Conservation (phyloP, 1,140 invertebrate genomes). For the Pseudomyrmex sp. region DNA sequence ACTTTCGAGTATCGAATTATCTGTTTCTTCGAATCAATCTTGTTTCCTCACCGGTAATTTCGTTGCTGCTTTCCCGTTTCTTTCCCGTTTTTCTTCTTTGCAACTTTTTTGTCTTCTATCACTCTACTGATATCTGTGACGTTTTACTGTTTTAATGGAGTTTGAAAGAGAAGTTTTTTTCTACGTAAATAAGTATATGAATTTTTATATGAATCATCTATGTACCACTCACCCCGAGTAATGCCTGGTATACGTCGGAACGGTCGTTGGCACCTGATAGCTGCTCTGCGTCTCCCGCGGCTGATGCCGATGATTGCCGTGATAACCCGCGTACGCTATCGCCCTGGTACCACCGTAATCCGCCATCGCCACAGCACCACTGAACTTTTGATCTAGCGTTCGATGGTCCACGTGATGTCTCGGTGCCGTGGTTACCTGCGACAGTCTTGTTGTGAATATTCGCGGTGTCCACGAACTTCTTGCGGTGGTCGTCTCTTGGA, state of each 20-base stretch:
- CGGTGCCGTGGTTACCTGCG: slow-evolving; percentile 21
- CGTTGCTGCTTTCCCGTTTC: background rate
- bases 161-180: too few relatives aligned
- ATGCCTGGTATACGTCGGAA: slow-evolving; percentile 76
- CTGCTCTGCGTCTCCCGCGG: slow-evolving; percentile 66
- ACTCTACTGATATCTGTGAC: too few relatives aligned
- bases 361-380: slow-evolving; percentile 66
- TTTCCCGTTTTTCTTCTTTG: too few relatives aligned
- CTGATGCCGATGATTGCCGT: slow-evolving; percentile 74
- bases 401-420: slow-evolving; percentile 69
- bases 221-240: slow-evolving; percentile 77
- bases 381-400: slow-evolving; percentile 65
- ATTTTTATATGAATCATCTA: background rate
- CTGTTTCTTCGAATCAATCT: slow-evolving; percentile 2
- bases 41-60: background rate
- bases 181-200: background rate
- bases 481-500: slow-evolving; percentile 34
- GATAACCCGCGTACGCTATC: slow-evolving; percentile 71
- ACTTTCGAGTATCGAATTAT: slow-evolving; percentile 1
- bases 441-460: slow-evolving; percentile 18
- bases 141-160: too few relatives aligned
- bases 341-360: slow-evolving; percentile 70
- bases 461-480: slow-evolving; percentile 39
- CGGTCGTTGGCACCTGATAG: slow-evolving; percentile 67
- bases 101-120: too few relatives aligned